Evolutionary conservation across 2,888 invertebrate species (phyloP), one percentile per base, ranked within the genome.

Genomic region (Chalcosyrphus nemorum): DNA sequence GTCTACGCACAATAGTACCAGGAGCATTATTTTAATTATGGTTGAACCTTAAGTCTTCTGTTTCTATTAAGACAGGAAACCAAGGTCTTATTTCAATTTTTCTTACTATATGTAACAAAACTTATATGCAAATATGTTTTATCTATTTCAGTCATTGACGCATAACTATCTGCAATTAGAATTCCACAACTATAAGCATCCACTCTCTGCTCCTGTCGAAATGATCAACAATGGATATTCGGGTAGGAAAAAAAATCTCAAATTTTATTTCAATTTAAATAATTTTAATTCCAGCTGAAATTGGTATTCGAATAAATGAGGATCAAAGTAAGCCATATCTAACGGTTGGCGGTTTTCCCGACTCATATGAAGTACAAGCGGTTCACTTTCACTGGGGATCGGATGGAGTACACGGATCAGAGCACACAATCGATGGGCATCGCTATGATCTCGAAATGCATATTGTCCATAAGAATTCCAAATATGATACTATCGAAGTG

Each of bases 151-250:
- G 88, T 85, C 87, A 1, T 80, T 88, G 32, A 68, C 87, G 5
- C 71, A 89, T 29, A 65, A 75, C 0, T 21, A 89, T 19, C 86
- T 95, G 65, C 94, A 95, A 0, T 93, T 95, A 4, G 91, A 94
- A 88, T 93, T 94, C 88, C 93, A 94, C 47, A 93, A 94, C 1
- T 95, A 95, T 89, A 94, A 94, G 87, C 93, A 94, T 88, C 86
- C 86, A 6, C 91, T 95, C 17, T 93, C 93, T 0, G 92, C 93
- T 5, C 93, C 94, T 0, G 89, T 95, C 4, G 92, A 92, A 11
- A 90, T 94, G 47, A 93, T 92, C 35, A 95, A 95, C 87, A 95
- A 94, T 88, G 95, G 95, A n/a, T 94, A 95, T 89, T 94, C 95
- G 87, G 88, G 91, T 89, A 2, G 15, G 7, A 71, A 47, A 7